Conservation (phyloP, 2,113 vertebrate genomes). For the Anolis sagrei region DNA sequence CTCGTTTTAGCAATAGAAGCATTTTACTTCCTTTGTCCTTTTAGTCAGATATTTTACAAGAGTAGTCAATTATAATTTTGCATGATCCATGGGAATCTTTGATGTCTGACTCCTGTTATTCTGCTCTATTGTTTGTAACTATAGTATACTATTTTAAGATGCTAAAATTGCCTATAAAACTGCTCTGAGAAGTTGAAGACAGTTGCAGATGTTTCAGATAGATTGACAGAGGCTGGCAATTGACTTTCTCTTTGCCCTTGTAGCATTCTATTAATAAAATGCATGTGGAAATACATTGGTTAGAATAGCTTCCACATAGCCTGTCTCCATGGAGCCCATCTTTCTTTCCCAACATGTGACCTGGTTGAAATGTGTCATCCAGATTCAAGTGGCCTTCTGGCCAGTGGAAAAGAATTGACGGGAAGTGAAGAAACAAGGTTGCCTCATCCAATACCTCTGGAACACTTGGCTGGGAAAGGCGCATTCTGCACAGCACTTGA, state of each 20-base stretch:
- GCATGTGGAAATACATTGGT: slow-evolving; percentile 36
- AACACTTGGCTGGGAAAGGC: not conserved
- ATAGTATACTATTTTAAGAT: not conserved
- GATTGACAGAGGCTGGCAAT: slow-evolving; percentile 16
- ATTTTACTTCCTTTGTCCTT: not conserved
- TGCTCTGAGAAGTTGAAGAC: slow-evolving; percentile 28
- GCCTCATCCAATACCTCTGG: slow-evolving; percentile 22
- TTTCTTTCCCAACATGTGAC: slow-evolving; percentile 56
- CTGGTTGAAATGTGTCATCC: slow-evolving; percentile 46
- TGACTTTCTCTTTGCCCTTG: slow-evolving; percentile 20
- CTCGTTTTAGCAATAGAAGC: not conserved
- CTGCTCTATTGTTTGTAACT: not conserved
- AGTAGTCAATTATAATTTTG: not conserved
- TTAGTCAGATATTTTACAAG: not conserved
- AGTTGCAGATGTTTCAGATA: slow-evolving; percentile 31
- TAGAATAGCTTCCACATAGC: slow-evolving; percentile 62
- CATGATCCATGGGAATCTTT: not conserved
- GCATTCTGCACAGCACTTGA: not conserved
- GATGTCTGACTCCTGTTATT: not conserved
- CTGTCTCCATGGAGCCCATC: slow-evolving; percentile 54
- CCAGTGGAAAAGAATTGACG: slow-evolving; percentile 39
- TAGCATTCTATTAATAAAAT: slow-evolving; percentile 63
- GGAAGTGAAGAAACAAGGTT: slow-evolving; percentile 38
- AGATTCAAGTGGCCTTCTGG: slow-evolving; percentile 29
- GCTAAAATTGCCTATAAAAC: not conserved